Base-by-base conservation (phyloP, 2,888 invertebrate species). In the Boloria euphrosyne region DNA sequence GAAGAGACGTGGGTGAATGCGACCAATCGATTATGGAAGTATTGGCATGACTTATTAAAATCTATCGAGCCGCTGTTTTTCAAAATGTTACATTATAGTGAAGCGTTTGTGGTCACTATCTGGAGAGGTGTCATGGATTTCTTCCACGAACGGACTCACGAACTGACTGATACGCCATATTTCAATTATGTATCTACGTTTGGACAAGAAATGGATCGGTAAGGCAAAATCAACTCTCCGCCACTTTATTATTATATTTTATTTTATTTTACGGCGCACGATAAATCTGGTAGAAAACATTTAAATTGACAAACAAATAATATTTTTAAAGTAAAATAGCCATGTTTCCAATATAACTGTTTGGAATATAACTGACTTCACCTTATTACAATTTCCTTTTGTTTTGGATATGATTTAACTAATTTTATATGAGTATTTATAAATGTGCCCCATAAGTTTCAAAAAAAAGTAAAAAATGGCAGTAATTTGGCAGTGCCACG, bases 131-230 rank as follows among this genome's bases (percentile, higher is more conserved):
- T 96, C 13, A 94, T 90, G 93, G 96, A 97, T 78, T 97, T 97
- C 82, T 93, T 97, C 74, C 96, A 97, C 75, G 95, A 96, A 66
- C 94, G 96, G 3, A 95, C 95, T 57, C 95, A 95, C 69, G 97
- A 97, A 79, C 85, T 97, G 69, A 95, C 96, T 0, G 95, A 95
- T 60, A 96, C 96, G 0, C 96, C 96, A 0, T 97, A 97, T 76
- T 97, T 96, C 79, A 95, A 95, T 73, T 95, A 95, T 75, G 95
- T 97, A 13, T 94, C 96, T 1, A 95, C 96, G 67, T 95, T 97
- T 74, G 96, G 96, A 0, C 96, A 96, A 74, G 96, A 97, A 79
- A 88, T 97, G 71, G 97, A 97, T 78, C 89, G 85, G 83, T 91
- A 75, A 82, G 44, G 7, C 16, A n/a, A 13, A 3, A n/a, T 0